phyloP scores from a whole-genome alignment of 2,113 vertebrate genomes.

The Probosciger aterrimus region DNA sequence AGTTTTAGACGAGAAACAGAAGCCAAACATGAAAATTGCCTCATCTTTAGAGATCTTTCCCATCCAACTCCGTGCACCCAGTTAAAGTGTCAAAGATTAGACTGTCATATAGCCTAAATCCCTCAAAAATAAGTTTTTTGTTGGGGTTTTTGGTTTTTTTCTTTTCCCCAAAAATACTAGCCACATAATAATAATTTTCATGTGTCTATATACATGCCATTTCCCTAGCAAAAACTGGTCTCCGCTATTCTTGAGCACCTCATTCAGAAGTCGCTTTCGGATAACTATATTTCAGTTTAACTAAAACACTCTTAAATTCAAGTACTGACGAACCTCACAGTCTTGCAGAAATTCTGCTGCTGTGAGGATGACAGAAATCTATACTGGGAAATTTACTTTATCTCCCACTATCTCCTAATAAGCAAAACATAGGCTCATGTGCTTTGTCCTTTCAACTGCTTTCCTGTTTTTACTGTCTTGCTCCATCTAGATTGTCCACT shows the following conservation, averaged over 20 bases:
- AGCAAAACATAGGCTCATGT: neutral
- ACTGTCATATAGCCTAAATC: neutral
- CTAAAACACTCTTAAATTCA: neutral
- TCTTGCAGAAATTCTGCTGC: neutral
- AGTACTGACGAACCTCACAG: neutral
- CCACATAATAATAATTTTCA: conserved; percentile 12
- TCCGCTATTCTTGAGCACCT: neutral
- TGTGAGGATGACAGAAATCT: neutral
- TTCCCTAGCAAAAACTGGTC: neutral
- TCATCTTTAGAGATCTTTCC: neutral
- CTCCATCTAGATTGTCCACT: neutral
- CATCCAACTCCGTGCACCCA: neutral
- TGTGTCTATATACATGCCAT: neutral
- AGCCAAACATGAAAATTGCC: neutral
- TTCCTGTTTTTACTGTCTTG: neutral
- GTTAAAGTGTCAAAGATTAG: neutral
- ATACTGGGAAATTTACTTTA: neutral
- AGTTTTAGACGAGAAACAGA: neutral
- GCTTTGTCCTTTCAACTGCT: neutral
- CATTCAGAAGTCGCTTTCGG: neutral
- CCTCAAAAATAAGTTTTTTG: neutral
- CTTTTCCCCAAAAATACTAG: neutral
- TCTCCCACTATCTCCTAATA: neutral
- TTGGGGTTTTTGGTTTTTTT: neutral
- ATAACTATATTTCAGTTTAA: neutral